A percentile compares a stretch with the other conserved stretches of the same genome.
Evolutionary conservation across 2,113 vertebrate species (phyloP).

Genomic region (Manacus vitellinus): DNA sequence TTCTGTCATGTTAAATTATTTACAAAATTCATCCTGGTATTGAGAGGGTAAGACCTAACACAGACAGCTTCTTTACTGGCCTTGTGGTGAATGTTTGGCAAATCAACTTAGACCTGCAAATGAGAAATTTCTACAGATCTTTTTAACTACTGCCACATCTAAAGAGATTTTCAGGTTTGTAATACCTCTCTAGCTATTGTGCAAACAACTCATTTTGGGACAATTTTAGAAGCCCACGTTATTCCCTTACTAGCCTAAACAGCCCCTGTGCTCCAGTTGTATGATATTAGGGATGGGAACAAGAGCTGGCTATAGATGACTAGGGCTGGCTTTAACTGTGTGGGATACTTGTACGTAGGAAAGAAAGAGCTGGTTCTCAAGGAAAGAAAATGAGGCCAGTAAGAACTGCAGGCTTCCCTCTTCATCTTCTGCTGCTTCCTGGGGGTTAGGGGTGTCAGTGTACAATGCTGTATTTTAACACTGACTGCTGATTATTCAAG

Average conservation of each 20-base stretch:
- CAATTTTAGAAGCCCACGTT: background rate
- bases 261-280: background rate
- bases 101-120: background rate
- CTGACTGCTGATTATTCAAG: slow-evolving; percentile 62
- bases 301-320: slow-evolving; percentile 18
- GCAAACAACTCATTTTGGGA: background rate
- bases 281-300: background rate
- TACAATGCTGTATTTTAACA: slow-evolving; percentile 50
- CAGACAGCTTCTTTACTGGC: background rate
- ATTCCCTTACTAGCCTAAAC: slow-evolving; percentile 33
- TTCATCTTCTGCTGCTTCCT: slow-evolving; percentile 48
- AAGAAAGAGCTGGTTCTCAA: slow-evolving; percentile 64
- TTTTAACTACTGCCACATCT: background rate
- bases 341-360: slow-evolving; percentile 56
- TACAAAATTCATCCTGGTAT: slow-evolving; percentile 7
- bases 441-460: slow-evolving; percentile 7
- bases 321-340: background rate
- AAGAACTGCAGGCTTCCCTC: slow-evolving; percentile 31
- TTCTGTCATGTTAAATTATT: slow-evolving; percentile 15
- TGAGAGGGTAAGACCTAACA: background rate
- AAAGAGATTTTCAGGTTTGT: background rate
- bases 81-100: background rate
- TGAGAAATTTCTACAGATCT: slow-evolving; percentile 3
- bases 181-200: background rate
- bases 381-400: slow-evolving; percentile 51